These are phyloP conservation scores for Sminthopsis crassicaudata DNA, from an alignment of 2,113 vertebrate species.

Conservation along the genomic window DNA sequence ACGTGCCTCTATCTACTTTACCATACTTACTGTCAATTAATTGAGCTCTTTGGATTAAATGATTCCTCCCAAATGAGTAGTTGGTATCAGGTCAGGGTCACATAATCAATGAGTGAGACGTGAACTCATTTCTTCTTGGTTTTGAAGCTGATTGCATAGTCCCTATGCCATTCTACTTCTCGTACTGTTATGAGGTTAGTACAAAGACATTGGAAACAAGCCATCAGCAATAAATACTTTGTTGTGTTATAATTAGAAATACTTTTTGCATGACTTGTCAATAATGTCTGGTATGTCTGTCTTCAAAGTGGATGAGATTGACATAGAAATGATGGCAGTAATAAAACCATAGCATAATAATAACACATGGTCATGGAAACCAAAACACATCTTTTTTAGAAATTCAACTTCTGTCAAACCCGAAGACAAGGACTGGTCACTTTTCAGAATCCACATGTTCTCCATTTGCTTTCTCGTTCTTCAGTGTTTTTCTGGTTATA, in stretches of 20 bases:
- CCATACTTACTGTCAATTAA: neutral
- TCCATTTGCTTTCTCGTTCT: slow-evolving; percentile 3
- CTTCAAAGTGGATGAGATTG: neutral
- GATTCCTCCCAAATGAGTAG: neutral
- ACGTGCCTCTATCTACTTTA: neutral
- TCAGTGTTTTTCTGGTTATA: neutral
- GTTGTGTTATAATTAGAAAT: neutral
- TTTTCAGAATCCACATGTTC: slow-evolving; percentile 33
- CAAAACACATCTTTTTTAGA: neutral
- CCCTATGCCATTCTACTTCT: neutral
- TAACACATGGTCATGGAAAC: neutral
- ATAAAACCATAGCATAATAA: neutral
- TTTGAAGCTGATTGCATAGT: neutral
- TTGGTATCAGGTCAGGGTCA: neutral
- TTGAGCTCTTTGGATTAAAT: neutral
- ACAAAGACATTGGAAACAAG: neutral
- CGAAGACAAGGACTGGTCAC: slow-evolving; percentile 13
- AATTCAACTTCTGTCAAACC: slow-evolving; percentile 3
- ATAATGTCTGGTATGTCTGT: neutral
- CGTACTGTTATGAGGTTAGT: neutral
- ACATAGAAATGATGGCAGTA: neutral
- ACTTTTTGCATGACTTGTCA: neutral
- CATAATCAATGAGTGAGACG: neutral
- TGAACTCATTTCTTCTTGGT: neutral
- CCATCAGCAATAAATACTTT: neutral